A percentile compares a stretch with the other conserved stretches of the same genome.
These are phyloP conservation scores for Rhynchopsitta pachyrhyncha DNA, from an alignment of 2,113 vertebrate genomes.

Conservation along the genomic window DNA sequence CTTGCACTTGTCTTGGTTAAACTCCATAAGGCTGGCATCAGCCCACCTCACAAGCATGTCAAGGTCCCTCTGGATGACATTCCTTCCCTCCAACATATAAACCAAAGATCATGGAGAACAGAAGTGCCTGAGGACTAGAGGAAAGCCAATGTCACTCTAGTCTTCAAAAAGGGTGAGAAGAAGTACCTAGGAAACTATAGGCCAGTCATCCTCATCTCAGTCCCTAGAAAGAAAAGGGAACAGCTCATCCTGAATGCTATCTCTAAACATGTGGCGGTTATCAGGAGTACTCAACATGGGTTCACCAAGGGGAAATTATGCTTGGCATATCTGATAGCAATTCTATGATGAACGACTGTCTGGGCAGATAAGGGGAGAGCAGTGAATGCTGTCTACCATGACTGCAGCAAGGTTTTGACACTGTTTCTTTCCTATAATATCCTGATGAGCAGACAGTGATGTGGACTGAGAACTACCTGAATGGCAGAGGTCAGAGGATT, in stretches of 20 bases:
- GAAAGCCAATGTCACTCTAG: not conserved
- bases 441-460: not conserved
- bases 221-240: not conserved
- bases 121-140: not conserved
- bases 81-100: too few species aligned
- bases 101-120: not conserved
- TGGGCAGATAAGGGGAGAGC: not conserved
- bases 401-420: not conserved
- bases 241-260: not conserved
- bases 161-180: not conserved
- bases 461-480: not conserved
- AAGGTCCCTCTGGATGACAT: too few species aligned
- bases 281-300: not conserved
- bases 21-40: too few species aligned
- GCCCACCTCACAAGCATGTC: too few species aligned
- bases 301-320: not conserved
- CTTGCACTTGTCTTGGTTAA: too few species aligned
- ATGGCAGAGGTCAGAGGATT: not conserved
- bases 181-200: not conserved
- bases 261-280: not conserved
- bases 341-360: not conserved
- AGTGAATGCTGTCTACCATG: not conserved
- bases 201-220: not conserved
- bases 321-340: not conserved
- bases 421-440: not conserved